Base-by-base conservation (phyloP, 1,140 invertebrate species). In the Drosophila repleta region DNA sequence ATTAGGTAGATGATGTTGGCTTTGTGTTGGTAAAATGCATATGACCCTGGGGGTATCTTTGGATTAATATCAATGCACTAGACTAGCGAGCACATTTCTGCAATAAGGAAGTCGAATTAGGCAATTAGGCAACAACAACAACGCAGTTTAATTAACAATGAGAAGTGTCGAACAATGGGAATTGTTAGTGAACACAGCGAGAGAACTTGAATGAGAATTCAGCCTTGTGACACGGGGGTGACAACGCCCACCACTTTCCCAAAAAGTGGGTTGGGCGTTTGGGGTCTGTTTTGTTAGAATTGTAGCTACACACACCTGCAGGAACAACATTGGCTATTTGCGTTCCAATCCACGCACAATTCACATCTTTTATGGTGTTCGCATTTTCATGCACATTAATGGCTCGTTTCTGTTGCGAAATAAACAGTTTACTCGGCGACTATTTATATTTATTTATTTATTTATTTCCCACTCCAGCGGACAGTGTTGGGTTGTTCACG, bases 41-140 rank as follows among this genome's bases (percentile, higher is more conserved):
- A 81, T 84, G 82, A 81, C 81, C 81, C 74, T 67, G 77, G 58
- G 76, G 72, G 81, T 66, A 61, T 87, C 83, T 87, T 88, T 87
- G 82, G 82, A 87, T 88, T 88, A 79, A 71, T 79, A 58, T 74
- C 71, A 82, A 88, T 82, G 74, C 63, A 83, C 78, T 43, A 77
- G 76, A 61, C 52, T 74, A 84, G 35, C 74, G 56, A 67, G 72
- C 53, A 85, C 81, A 85, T 85, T 77, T 81, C 81, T 85, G 77
- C 26, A 75, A 69, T 46, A 56, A 57, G 72, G 67, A 72, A 74
- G 49, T 60, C 26, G 43, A 17, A 46, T 43, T 57, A 45, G 37
- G 39, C n/a, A 60, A 67, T 80, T 80, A 76, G 56, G 11, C 57
- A 17, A 21, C 32, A 48, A n/a, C n/a, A n/a, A n/a, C n/a, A 10